Conservation (phyloP, 2,113 vertebrate genomes). For the Pseudolaguvia tuberculata region DNA sequence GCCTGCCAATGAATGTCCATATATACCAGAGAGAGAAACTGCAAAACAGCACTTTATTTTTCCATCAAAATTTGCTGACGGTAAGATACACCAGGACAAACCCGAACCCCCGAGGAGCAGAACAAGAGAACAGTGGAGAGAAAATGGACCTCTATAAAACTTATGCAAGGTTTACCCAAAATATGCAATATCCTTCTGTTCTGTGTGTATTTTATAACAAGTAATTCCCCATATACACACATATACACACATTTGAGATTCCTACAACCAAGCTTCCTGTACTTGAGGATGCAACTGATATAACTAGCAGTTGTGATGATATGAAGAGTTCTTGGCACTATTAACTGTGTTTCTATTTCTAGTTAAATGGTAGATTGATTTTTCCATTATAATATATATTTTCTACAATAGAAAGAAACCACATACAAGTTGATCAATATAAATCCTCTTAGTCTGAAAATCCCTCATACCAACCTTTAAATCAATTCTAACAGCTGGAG, state of each 20-base stretch:
- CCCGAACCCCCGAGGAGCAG: constrained; percentile 13
- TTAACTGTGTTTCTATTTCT: background rate
- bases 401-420: background rate
- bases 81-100: constrained; percentile 24
- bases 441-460: constrained; percentile 21
- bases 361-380: too few relatives aligned
- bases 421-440: constrained; percentile 30
- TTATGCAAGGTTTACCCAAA: background rate
- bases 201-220: constrained; percentile 1
- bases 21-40: constrained; percentile 33
- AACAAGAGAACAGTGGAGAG: background rate
- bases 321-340: background rate
- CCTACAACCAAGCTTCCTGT: background rate
- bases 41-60: constrained; percentile 38
- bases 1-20: constrained; percentile 19
- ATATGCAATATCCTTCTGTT: background rate
- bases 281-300: background rate
- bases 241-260: background rate
- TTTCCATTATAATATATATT: too few relatives aligned
- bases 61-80: constrained; percentile 37
- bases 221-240: background rate
- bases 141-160: background rate
- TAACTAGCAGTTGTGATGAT: background rate
- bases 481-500: constrained; percentile 27
- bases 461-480: constrained; percentile 16